Base-by-base conservation (phyloP, 2,888 invertebrate genomes). In the Fragum whitleyi region DNA sequence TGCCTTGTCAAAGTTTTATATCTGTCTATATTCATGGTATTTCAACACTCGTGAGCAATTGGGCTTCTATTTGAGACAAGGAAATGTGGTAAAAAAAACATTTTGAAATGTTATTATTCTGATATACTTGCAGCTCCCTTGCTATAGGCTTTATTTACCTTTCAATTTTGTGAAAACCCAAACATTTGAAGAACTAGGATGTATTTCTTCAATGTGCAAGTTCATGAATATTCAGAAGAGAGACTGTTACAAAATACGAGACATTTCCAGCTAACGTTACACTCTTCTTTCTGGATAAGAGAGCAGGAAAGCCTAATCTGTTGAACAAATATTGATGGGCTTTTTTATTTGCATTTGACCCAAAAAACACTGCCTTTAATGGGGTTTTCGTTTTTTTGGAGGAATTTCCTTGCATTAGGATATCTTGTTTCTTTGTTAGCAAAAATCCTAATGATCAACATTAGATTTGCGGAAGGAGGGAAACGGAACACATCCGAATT, bases 301-400 rank as follows among this genome's bases (percentile, higher is more conserved):
- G 47, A 57, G 26, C n/a, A 14, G 57, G 23, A 26, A 26, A 57
- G 11, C 23, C 9, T 57, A 26, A 57, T 57, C 57, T 57, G 57
- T 57, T 57, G 57, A 57, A 26, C 57, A 57, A 57, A 57, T 57
- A 57, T 57, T 57, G 57, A 57, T 57, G 57, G 57, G 23, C 11
- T n/a, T 57, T 47, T 47, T 47, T 47, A 47, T 47, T 47, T 47
- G 47, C 47, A 47, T 47, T 47, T 47, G 47, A 47, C 47, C 47
- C 47, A 19, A 47, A 39, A 47, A 47, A 47, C 47, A 47, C 14
- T 14, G 47, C n/a, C 47, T 47, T 47, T 47, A 47, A 47, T 57
- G 57, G 57, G 57, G 6, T 57, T 57, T 57, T 57, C 23, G 57
- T n/a, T 57, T 21, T n/a, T 57, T 14, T 47, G 32, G 47, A 47